Conservation (phyloP, 2,113 vertebrate species). For the Tauraco erythrolophus region DNA sequence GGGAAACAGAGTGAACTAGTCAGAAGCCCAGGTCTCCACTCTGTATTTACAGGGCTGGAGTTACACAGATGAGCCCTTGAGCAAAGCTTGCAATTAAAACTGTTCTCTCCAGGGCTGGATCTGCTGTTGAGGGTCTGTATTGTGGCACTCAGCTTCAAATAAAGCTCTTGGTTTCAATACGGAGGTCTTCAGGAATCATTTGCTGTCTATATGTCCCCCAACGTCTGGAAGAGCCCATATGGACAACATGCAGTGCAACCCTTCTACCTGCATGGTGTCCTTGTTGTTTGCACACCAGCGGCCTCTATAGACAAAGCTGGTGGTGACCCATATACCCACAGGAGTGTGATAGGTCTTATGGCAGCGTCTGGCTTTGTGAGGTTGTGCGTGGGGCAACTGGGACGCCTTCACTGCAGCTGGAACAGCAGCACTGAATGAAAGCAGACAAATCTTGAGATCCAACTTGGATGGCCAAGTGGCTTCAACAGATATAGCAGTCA, state of each 20-base stretch:
- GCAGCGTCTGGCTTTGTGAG: neutral
- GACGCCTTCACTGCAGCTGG: neutral
- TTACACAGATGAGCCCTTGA: neutral
- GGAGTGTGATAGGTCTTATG: rapidly evolving
- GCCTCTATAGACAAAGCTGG: neutral
- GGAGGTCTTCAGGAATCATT: neutral
- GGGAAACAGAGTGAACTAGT: neutral
- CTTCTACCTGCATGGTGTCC: neutral
- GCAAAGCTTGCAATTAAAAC: neutral
- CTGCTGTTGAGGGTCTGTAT: neutral
- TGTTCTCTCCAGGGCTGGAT: neutral
- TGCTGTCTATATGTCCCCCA: neutral
- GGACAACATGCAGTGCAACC: neutral
- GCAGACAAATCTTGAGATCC: neutral
- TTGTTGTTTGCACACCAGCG: neutral
- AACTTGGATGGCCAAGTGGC: neutral
- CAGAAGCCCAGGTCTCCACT: neutral
- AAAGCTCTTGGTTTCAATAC: neutral
- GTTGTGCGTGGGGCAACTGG: neutral
- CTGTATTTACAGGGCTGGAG: neutral
- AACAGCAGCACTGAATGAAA: neutral
- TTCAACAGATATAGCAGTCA: neutral
- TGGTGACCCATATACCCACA: neutral
- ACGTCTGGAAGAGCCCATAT: rapidly evolving
- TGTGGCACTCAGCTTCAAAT: neutral